These are phyloP conservation scores for Oryzias curvinotus DNA, from an alignment of 2,113 vertebrate genomes.

Conservation along the genomic window DNA sequence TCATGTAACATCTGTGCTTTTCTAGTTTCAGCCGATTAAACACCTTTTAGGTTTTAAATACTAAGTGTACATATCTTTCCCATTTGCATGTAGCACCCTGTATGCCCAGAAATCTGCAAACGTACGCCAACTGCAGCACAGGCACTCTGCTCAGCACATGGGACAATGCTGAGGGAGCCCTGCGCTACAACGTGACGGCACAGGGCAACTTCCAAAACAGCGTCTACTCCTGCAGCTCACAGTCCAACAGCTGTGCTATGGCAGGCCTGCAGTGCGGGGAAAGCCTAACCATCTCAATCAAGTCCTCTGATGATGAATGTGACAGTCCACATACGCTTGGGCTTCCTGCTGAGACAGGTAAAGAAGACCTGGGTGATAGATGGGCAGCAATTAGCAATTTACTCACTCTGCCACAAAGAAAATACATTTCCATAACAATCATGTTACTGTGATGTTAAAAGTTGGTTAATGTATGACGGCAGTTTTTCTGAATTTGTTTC, in stretches of 20 bases:
- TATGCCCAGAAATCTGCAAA: slow-evolving; percentile 66
- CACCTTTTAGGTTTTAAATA: neutral
- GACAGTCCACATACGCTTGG: slow-evolving; percentile 58
- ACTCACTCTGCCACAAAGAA: too few species aligned
- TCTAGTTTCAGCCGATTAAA: too few species aligned
- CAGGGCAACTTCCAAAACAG: slow-evolving; percentile 60
- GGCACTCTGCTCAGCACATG: slow-evolving; percentile 69
- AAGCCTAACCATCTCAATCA: slow-evolving; percentile 69
- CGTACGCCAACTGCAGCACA: slow-evolving; percentile 55
- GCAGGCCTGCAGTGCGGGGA: slow-evolving; percentile 72
- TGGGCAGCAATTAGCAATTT: neutral
- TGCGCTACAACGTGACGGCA: slow-evolving; percentile 69
- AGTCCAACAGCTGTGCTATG: slow-evolving; percentile 74
- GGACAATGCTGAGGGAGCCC: slow-evolving; percentile 69
- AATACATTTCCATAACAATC: too few species aligned
- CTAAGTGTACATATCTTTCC: neutral
- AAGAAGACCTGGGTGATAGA: slow-evolving; percentile 10
- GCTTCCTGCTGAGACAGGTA: slow-evolving; percentile 70
- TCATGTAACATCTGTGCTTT: too few species aligned
- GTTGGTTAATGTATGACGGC: neutral
- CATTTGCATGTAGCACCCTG: slow-evolving; percentile 73
- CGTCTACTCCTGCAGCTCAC: slow-evolving; percentile 74
- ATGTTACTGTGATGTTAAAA: neutral
- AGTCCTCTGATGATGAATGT: slow-evolving; percentile 72
- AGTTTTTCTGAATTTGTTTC: neutral